Conservation (phyloP, 2,113 vertebrate species). For the Malurus elegans region DNA sequence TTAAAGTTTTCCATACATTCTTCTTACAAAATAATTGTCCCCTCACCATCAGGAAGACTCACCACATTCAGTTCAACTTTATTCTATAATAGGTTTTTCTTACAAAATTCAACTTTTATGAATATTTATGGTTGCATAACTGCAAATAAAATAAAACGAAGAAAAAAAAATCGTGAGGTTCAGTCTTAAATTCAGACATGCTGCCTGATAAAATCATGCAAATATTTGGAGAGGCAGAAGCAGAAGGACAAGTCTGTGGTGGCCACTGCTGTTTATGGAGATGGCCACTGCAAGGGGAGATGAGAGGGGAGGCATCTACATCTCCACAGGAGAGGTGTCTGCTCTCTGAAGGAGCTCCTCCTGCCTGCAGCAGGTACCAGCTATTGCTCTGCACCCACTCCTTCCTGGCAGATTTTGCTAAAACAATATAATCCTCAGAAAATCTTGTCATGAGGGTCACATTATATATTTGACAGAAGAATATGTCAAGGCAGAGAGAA, state of each 20-base stretch:
- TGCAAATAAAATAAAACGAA: neutral
- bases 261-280: fast-evolving
- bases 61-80: neutral
- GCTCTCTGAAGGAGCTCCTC: neutral
- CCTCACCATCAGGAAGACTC: neutral
- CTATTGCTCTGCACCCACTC: neutral
- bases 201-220: neutral
- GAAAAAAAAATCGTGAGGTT: neutral
- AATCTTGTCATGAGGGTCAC: neutral
- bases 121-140: neutral
- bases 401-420: neutral
- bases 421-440: neutral
- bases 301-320: neutral
- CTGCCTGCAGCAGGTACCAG: neutral
- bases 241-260: neutral
- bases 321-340: neutral
- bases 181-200: neutral
- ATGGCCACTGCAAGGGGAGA: neutral
- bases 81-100: neutral
- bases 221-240: neutral
- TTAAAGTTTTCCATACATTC: neutral
- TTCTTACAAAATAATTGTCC: neutral
- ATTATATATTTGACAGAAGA: neutral
- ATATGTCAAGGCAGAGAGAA: neutral
- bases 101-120: neutral